These are phyloP conservation scores for Liparis tanakae DNA, from an alignment of 2,797 vertebrate species.

Conservation along the genomic window DNA sequence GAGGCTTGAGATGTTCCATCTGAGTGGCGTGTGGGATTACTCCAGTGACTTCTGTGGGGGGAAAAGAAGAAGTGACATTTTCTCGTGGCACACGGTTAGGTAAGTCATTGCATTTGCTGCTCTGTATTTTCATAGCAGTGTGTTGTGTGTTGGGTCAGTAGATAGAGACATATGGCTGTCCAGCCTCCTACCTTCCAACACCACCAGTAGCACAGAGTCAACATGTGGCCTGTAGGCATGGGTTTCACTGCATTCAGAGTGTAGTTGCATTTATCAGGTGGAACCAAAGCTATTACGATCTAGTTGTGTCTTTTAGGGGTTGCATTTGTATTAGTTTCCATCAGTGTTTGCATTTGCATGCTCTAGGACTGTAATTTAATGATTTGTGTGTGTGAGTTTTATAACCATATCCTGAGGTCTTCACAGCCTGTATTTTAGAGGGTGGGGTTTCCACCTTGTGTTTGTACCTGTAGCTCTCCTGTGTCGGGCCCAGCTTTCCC, in stretches of 20 bases:
- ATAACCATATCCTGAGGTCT: slow-evolving; percentile 41
- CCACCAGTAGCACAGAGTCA: slow-evolving; percentile 16
- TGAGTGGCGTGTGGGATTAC: slow-evolving; percentile 40
- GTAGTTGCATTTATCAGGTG: slow-evolving; percentile 15
- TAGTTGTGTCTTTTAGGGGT: neutral
- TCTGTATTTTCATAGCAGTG: slow-evolving; percentile 17
- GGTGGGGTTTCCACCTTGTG: slow-evolving; percentile 61
- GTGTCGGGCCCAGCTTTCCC: slow-evolving; percentile 47
- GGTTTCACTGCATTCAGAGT: slow-evolving; percentile 19
- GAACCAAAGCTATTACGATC: slow-evolving; percentile 21
- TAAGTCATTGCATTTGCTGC: slow-evolving; percentile 48
- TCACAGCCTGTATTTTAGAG: slow-evolving; percentile 31
- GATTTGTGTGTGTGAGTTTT: neutral
- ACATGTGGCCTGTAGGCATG: slow-evolving; percentile 25
- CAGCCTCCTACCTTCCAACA: slow-evolving; percentile 37
- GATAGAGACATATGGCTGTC: slow-evolving; percentile 57
- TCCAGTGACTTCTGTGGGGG: slow-evolving; percentile 6
- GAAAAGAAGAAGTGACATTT: slow-evolving; percentile 31
- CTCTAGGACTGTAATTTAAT: slow-evolving; percentile 11
- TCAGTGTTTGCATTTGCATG: slow-evolving; percentile 12
- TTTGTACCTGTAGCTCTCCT: slow-evolving; percentile 62
- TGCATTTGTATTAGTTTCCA: slow-evolving; percentile 11
- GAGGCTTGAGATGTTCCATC: slow-evolving; percentile 38
- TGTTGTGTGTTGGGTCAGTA: slow-evolving; percentile 34
- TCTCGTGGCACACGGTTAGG: slow-evolving; percentile 37